Conservation (phyloP, 2,888 invertebrate genomes). For the Mermis nigrescens region DNA sequence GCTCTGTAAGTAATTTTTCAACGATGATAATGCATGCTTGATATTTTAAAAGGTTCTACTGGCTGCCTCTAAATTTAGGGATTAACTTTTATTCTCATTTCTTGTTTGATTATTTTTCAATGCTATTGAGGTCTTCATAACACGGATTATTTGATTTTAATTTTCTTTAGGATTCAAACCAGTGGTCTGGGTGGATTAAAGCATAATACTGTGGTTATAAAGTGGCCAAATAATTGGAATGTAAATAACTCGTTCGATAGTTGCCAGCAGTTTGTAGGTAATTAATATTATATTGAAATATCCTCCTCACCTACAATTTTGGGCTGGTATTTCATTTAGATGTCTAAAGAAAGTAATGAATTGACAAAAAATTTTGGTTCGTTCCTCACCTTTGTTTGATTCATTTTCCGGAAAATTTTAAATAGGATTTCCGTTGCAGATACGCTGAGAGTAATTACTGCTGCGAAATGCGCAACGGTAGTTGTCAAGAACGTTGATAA, state of each 20-base stretch:
- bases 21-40: too few relatives aligned
- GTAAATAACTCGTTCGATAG: constrained; percentile 13
- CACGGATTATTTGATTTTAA: too few relatives aligned
- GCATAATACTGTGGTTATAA: constrained; percentile 89
- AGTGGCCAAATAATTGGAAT: constrained; percentile 93
- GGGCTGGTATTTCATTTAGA: too few relatives aligned
- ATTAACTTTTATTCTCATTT: too few relatives aligned
- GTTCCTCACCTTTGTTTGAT: neutral
- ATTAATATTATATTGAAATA: neutral
- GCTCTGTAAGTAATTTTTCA: constrained; percentile 59
- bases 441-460: constrained; percentile 53
- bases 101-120: too few relatives aligned
- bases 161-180: constrained; percentile 81
- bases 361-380: neutral
- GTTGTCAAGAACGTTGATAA: constrained; percentile 93
- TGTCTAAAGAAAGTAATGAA: too few relatives aligned
- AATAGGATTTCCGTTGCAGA: too few relatives aligned
- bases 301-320: too few relatives aligned
- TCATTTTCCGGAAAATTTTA: too few relatives aligned
- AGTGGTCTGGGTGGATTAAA: constrained; percentile 89
- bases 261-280: constrained; percentile 11
- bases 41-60: too few relatives aligned
- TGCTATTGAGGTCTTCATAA: too few relatives aligned
- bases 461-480: constrained; percentile 81
- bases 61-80: too few relatives aligned